Base-by-base conservation (phyloP, 2,797 vertebrate genomes). In the Helicolenus hilgendorfi region DNA sequence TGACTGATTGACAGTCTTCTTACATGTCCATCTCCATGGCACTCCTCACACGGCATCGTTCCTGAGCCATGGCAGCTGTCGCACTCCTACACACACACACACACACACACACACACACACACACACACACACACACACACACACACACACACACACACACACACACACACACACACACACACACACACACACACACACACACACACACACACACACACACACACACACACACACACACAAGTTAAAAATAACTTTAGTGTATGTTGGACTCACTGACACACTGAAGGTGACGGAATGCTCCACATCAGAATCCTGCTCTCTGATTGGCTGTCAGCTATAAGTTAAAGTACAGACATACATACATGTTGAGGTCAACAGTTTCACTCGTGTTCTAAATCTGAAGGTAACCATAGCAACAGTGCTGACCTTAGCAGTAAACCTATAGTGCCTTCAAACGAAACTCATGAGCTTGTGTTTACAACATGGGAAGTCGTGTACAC, bases 1-100 rank as follows among this genome's bases (percentile, higher is more conserved):
- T 56, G 2, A 72, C 3, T 41, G 2, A 10, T 15, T 11, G 5
- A 72, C 3, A 24, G 6, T 65, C 15, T 45, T 64, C 95, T 94
- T 86, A 96, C 96, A 11, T 69, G 27, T 88, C 93, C 94, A 55
- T 55, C 18, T 81, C 94, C 96, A 1, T 65, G 1, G 77, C 95
- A 96, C 3, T 84, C 45, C 0, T 81, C 1, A 31, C 96, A 96
- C 0, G n/a, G 41, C 20, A 26, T 27, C 1, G 1, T 69, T 10
- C 94, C 96, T 1, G 18, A 7, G 11, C 63, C 67, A 7, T 33
- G 89, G 65, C 96, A 96, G 72, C 0, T 72, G 27, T 86, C 55
- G 77, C 96, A 96, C 2, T 95, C 93, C 96, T 96, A 22, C 73
- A 5, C 33, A 85, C 6, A 77, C 45, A 85, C 26, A 83, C 26